phyloP scores from a whole-genome alignment of 2,888 invertebrate genomes.

The Rhaphigaster nebulosa region DNA sequence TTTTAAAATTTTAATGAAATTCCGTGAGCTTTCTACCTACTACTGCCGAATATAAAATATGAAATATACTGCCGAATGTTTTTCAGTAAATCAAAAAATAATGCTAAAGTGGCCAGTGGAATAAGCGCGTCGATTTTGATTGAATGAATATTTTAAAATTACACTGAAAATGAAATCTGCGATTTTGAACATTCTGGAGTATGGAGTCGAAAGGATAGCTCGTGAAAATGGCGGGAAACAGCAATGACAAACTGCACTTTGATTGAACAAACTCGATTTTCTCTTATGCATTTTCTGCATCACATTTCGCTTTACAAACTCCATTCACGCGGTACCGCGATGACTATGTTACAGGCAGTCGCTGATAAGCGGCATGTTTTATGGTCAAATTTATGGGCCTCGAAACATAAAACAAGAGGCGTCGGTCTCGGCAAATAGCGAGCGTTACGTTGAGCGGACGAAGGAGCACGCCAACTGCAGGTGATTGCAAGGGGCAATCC shows the following conservation, averaged over 20 bases:
- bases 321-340: neutral
- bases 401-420: neutral
- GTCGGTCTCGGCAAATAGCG: neutral
- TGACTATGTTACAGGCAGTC: neutral
- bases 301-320: neutral
- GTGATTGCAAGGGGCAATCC: conserved; percentile 9
- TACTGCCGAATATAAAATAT: no score
- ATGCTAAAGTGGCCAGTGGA: no score
- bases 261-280: neutral
- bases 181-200: neutral
- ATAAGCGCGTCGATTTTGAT: no score
- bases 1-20: no score
- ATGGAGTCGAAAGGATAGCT: neutral
- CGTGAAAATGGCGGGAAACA: neutral
- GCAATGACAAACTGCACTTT: neutral
- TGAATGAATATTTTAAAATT: no score
- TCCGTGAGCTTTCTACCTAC: no score
- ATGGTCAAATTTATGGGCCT: neutral
- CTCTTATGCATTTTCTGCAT: neutral
- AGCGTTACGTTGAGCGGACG: conserved; percentile 7
- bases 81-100: no score
- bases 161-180: neutral
- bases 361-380: neutral
- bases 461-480: conserved; percentile 27
- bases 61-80: no score